Conservation (phyloP, 2,113 vertebrate species). For the Miniopterus natalensis region DNA sequence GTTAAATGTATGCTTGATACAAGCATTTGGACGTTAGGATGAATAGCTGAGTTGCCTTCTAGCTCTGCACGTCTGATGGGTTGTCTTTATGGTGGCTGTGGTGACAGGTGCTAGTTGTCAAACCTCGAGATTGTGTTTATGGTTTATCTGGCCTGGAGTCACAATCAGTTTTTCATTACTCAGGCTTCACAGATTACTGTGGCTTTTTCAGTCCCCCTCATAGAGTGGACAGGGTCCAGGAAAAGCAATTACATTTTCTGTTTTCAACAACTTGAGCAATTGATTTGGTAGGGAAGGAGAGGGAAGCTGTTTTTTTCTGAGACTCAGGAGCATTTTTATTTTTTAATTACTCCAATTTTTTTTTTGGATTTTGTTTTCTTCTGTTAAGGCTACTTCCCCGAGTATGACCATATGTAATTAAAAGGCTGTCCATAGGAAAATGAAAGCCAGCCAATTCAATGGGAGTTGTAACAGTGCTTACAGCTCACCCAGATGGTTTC, state of each 20-base stretch:
- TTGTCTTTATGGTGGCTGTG: background rate
- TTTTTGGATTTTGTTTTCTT: background rate
- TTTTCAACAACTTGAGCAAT: background rate
- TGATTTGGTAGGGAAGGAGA: background rate
- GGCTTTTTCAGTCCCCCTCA: background rate
- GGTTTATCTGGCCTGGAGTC: constrained; percentile 12
- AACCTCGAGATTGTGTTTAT: background rate
- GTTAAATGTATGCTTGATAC: background rate
- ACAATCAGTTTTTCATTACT: background rate
- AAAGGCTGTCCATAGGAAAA: background rate
- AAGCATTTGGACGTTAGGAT: background rate
- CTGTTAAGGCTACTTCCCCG: background rate
- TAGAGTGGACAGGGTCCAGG: background rate
- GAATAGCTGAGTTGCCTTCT: background rate
- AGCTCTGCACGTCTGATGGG: background rate
- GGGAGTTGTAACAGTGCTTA: background rate
- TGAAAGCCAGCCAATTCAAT: background rate
- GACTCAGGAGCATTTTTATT: constrained; percentile 8
- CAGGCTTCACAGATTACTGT: background rate
- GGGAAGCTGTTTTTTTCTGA: background rate
- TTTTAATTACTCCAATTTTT: background rate
- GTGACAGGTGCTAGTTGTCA: background rate
- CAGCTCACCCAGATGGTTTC: background rate
- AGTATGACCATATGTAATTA: background rate
- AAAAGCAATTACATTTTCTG: background rate